Evolutionary conservation across 2,113 vertebrate genomes (phyloP).

Genomic region (Tragelaphus imberbis): DNA sequence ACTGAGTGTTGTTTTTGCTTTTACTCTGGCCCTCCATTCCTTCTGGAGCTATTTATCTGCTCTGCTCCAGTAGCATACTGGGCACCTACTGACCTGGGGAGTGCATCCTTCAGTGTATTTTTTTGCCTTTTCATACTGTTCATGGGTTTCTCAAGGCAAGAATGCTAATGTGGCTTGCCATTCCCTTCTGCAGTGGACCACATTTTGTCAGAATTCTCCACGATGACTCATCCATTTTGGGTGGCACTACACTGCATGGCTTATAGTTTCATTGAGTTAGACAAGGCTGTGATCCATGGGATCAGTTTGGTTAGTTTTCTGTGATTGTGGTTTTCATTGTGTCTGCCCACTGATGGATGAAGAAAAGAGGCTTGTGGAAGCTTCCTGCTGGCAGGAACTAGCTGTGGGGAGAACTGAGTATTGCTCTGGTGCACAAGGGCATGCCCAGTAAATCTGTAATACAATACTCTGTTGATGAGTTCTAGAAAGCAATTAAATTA

Average conservation of each 20-base stretch:
- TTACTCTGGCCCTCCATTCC: neutral
- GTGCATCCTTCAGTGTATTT: neutral
- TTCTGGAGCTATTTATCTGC: neutral
- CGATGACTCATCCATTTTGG: neutral
- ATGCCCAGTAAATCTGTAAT: neutral
- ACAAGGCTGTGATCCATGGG: neutral
- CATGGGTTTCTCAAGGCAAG: neutral
- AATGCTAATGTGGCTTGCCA: neutral
- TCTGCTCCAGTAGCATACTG: neutral
- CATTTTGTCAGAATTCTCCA: neutral
- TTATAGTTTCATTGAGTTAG: neutral
- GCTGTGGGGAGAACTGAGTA: fast-evolving
- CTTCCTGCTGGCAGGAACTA: neutral
- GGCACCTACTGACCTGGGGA: neutral
- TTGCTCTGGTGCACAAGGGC: neutral
- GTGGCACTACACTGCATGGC: neutral
- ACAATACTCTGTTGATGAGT: neutral
- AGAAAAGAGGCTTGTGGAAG: neutral
- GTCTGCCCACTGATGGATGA: neutral
- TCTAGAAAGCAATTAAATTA: neutral
- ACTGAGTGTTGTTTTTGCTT: neutral
- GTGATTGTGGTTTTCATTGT: neutral
- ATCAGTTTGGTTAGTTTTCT: neutral
- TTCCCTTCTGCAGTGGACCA: neutral
- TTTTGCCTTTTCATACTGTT: neutral